Evolutionary conservation across 1,140 invertebrate species (phyloP).

Genomic region (Zaprionus africanus): DNA sequence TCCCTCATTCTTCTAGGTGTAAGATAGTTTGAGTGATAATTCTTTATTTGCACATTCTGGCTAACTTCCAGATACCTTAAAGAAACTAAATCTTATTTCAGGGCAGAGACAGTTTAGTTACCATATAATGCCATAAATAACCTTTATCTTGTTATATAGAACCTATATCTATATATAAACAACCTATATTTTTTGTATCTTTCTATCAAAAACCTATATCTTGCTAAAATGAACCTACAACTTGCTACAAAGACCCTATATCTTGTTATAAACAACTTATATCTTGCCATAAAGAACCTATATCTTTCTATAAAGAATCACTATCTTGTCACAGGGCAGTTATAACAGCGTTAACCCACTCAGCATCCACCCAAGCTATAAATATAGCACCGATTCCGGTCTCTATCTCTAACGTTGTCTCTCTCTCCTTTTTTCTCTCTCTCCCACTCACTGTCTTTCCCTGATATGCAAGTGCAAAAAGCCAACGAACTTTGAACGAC

Average conservation of each 20-base stretch:
- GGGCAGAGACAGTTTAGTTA: not conserved
- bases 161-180: too few species aligned
- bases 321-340: not conserved
- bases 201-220: not conserved
- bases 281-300: too few species aligned
- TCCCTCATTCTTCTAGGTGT: too few species aligned
- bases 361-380: not conserved
- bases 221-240: too few species aligned
- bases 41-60: too few species aligned
- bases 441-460: too few species aligned
- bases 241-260: not conserved
- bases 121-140: too few species aligned
- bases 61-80: not conserved
- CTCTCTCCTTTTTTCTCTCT: not conserved
- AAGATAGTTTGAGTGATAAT: too few species aligned
- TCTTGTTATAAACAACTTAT: not conserved
- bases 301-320: too few species aligned
- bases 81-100: not conserved
- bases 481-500: conserved; percentile 37
- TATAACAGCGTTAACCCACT: not conserved
- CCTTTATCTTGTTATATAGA: too few species aligned
- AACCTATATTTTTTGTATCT: not conserved
- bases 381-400: not conserved
- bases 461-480: conserved; percentile 31
- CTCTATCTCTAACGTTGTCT: not conserved